phyloP scores from a whole-genome alignment of 2,797 vertebrate genomes.

The Ambastaia sidthimunki region DNA sequence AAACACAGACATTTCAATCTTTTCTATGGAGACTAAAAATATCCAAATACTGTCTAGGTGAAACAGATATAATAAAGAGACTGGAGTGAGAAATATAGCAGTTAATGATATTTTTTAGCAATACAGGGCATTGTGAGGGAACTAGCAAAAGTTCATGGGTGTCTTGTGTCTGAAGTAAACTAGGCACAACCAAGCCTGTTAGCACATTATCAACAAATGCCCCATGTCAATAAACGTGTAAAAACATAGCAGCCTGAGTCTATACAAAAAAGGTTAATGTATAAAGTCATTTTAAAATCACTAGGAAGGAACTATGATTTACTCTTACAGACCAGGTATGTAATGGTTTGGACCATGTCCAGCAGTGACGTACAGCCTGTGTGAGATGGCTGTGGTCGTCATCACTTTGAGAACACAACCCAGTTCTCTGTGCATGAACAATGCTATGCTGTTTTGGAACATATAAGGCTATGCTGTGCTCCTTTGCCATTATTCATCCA shows the following conservation, averaged over 20 bases:
- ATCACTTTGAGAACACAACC: slow-evolving; percentile 12
- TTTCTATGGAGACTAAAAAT: slow-evolving; percentile 42
- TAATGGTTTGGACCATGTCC: slow-evolving; percentile 28
- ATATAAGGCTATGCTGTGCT: not conserved
- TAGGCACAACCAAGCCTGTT: not conserved
- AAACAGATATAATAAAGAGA: slow-evolving; percentile 32
- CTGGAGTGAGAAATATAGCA: not conserved
- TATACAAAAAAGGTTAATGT: not conserved
- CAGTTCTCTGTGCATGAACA: slow-evolving; percentile 24
- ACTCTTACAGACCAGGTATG: slow-evolving; percentile 22
- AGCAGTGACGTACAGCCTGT: slow-evolving; percentile 16
- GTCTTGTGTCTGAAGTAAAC: slow-evolving; percentile 4
- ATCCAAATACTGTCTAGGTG: slow-evolving; percentile 22
- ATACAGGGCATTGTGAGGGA: slow-evolving; percentile 1
- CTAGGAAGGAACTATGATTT: not conserved
- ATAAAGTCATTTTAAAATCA: not conserved
- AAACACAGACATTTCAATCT: slow-evolving; percentile 29
- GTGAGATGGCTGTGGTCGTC: slow-evolving; percentile 15
- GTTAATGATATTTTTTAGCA: slow-evolving; percentile 41
- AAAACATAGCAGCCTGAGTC: not conserved
- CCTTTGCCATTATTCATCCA: not conserved
- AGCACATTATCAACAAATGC: not conserved
- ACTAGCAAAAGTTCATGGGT: not conserved
- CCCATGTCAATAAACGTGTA: slow-evolving; percentile 7
- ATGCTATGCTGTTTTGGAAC: slow-evolving; percentile 4